These are phyloP conservation scores for Drosophila nikananu DNA, from an alignment of 1,140 invertebrate genomes.

Conservation along the genomic window DNA sequence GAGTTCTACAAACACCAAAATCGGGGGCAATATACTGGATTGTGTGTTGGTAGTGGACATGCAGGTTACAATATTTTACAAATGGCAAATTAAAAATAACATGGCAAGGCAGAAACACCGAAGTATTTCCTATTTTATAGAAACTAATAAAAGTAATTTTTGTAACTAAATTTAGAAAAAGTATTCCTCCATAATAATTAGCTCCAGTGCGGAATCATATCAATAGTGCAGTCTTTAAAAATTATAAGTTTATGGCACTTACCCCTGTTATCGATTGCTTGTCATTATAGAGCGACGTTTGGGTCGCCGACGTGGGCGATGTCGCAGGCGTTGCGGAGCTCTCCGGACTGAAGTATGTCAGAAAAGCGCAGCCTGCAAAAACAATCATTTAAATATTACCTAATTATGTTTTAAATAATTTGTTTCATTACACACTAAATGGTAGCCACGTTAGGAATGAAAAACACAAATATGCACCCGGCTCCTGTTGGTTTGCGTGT, in stretches of 20 bases:
- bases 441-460: constrained; percentile 10
- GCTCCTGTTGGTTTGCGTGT: constrained; percentile 58
- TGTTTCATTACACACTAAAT: constrained; percentile 58
- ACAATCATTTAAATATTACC: constrained; percentile 9
- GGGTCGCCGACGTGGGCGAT: constrained; percentile 66
- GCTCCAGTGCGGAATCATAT: neutral
- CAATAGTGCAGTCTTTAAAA: constrained; percentile 14
- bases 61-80: constrained; percentile 20
- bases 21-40: constrained; percentile 22
- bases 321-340: constrained; percentile 92
- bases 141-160: neutral
- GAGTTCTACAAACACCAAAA: constrained; percentile 23
- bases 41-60: constrained; percentile 32
- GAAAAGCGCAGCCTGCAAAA: constrained; percentile 95
- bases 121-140: neutral
- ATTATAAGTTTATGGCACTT: constrained; percentile 86
- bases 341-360: constrained; percentile 98
- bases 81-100: neutral
- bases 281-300: constrained; percentile 92
- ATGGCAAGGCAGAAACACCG: neutral
- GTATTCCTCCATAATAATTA: neutral
- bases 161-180: neutral
- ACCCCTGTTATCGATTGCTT: constrained; percentile 99
- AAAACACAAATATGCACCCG: constrained; percentile 29
- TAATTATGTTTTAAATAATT: constrained; percentile 22